Percentiles rank a stretch among this genome's conserved stretches.
phyloP scores from a whole-genome alignment of 30 jellyfish, hydroid and myxozoan species.

The Aurelia aurita region DNA sequence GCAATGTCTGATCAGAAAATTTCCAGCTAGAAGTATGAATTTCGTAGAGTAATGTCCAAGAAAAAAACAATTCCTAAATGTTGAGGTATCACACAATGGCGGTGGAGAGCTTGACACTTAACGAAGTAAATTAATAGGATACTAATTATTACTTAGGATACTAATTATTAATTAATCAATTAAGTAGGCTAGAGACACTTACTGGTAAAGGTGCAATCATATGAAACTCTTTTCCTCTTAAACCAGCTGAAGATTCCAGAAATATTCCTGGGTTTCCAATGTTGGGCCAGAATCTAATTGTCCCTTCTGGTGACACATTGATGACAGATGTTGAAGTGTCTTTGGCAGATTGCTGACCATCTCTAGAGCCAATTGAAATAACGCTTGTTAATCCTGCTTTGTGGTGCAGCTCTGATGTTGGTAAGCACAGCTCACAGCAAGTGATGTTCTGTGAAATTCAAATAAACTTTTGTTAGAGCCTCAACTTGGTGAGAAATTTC shows the following conservation, averaged over 20 bases:
- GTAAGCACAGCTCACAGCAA: slow-evolving; percentile 80
- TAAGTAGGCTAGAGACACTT: background rate
- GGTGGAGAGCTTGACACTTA: no score
- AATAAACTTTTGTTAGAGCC: background rate
- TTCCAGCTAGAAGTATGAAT: no score
- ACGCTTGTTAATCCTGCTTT: slow-evolving; percentile 81
- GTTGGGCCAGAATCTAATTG: slow-evolving; percentile 86
- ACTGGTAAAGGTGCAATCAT: slow-evolving; percentile 72
- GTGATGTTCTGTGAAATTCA: slow-evolving; percentile 62
- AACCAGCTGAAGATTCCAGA: slow-evolving; percentile 72
- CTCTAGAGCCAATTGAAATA: slow-evolving; percentile 48
- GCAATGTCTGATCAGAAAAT: no score
- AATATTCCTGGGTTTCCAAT: slow-evolving; percentile 75
- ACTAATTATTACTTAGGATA: no score
- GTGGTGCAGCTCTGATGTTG: slow-evolving; percentile 91
- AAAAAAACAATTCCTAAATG: no score
- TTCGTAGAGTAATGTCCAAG: no score
- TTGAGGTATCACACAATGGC: no score
- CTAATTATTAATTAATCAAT: background rate
- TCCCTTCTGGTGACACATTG: slow-evolving; percentile 93
- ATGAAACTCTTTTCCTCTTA: slow-evolving; percentile 86
- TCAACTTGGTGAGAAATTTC: no score
- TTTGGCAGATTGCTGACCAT: slow-evolving; percentile 32
- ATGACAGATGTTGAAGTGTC: slow-evolving; percentile 62
- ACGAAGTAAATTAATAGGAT: no score